Percentiles rank a stretch among this genome's conserved stretches.
Conservation (phyloP, 2,113 vertebrate genomes). For the Gymnocephalus cernua region DNA sequence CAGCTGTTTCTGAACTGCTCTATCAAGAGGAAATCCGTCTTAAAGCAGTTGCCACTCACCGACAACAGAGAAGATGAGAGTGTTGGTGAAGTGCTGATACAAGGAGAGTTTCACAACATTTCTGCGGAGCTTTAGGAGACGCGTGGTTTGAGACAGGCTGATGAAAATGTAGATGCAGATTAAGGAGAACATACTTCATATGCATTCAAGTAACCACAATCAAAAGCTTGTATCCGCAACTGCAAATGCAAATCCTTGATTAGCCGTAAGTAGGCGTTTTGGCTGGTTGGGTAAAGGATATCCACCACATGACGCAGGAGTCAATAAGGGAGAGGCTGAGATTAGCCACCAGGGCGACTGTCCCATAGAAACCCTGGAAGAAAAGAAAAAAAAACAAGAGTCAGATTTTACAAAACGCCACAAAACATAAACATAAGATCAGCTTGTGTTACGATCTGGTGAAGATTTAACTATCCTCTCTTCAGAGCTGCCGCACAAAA, state of each 20-base stretch:
- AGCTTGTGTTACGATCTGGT: neutral
- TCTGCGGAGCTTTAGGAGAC: conserved; percentile 92
- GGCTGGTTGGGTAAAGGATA: conserved; percentile 88
- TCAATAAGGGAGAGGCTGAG: conserved; percentile 93
- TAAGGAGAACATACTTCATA: conserved; percentile 84
- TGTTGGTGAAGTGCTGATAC: conserved; percentile 97
- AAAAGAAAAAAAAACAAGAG: conserved; percentile 29
- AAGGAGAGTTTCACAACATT: conserved; percentile 96
- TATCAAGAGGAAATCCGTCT: neutral
- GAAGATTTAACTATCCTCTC: neutral
- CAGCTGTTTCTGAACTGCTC: neutral
- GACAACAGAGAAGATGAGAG: conserved; percentile 93
- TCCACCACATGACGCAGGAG: conserved; percentile 98
- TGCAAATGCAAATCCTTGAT: neutral
- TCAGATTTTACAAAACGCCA: neutral
- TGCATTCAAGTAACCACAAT: neutral
- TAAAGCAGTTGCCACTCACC: conserved; percentile 83
- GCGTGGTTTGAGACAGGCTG: conserved; percentile 96
- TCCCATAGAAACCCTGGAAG: conserved; percentile 90
- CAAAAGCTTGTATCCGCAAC: neutral
- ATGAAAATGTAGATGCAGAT: conserved; percentile 93
- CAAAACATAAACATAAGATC: conserved; percentile 3
- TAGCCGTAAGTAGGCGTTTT: too few relatives aligned
- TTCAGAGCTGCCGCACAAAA: conserved; percentile 2
- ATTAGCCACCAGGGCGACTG: conserved; percentile 90